Percentiles rank a stretch among this genome's conserved stretches.
These are phyloP conservation scores for Ecliptopera silaceata DNA, from an alignment of 2,888 invertebrate species.

Conservation along the genomic window DNA sequence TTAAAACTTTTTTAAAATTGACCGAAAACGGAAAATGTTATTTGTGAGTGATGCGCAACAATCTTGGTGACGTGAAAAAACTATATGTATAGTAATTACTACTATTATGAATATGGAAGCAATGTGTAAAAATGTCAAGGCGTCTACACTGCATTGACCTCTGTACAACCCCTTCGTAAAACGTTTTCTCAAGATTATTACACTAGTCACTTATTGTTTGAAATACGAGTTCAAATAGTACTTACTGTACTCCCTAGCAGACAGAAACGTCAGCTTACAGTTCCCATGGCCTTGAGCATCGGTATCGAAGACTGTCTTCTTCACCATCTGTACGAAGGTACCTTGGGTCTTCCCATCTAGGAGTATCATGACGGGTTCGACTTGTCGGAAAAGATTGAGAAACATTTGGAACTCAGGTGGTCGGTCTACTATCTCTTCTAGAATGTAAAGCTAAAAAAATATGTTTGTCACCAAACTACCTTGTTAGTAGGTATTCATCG, in stretches of 20 bases:
- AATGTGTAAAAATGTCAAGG: too few species aligned
- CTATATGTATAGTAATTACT: too few species aligned
- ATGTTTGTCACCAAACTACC: not conserved
- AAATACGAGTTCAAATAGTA: not conserved
- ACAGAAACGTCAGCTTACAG: constrained; percentile 80
- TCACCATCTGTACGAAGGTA: constrained; percentile 73
- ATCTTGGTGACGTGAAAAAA: too few species aligned
- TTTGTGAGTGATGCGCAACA: too few species aligned
- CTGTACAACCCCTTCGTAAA: too few species aligned
- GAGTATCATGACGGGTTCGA: constrained; percentile 81
- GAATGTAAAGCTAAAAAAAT: constrained; percentile 80
- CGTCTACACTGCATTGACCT: too few species aligned
- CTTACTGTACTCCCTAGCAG: constrained; percentile 84
- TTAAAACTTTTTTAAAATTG: too few species aligned
- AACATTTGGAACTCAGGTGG: constrained; percentile 84
- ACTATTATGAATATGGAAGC: too few species aligned
- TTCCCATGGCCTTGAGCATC: constrained; percentile 54
- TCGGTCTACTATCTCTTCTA: constrained; percentile 87
- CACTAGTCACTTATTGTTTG: not conserved
- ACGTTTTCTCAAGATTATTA: not conserved
- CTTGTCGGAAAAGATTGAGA: constrained; percentile 82
- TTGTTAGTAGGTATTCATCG: too few species aligned
- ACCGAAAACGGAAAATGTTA: too few species aligned
- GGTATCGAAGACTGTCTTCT: constrained; percentile 64
- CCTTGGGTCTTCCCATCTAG: constrained; percentile 80